Percentiles rank a stretch among this genome's conserved stretches.
Conservation (phyloP, 2,888 invertebrate species). For the Mimumesa dahlbomi region DNA sequence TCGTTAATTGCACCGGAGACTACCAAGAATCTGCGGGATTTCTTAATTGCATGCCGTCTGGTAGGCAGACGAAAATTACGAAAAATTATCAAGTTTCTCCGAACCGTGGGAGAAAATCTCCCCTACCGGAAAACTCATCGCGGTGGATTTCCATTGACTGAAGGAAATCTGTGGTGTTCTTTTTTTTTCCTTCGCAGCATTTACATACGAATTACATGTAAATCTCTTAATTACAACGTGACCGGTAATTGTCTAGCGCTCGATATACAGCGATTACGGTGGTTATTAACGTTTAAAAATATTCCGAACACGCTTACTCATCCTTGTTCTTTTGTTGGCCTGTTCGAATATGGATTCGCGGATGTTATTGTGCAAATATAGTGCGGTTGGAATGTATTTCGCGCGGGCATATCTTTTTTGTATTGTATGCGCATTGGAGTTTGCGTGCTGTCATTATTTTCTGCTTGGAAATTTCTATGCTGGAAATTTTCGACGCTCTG, state of each 20-base stretch:
- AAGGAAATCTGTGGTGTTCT: not conserved
- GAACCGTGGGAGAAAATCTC: constrained; percentile 23
- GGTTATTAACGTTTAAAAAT: too few relatives aligned
- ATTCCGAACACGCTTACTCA: too few relatives aligned
- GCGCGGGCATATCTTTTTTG: too few relatives aligned
- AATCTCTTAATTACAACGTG: constrained; percentile 23
- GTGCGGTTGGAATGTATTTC: too few relatives aligned
- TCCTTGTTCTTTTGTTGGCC: too few relatives aligned
- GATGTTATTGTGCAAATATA: too few relatives aligned
- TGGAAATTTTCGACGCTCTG: too few relatives aligned
- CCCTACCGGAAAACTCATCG: not conserved
- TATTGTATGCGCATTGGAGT: too few relatives aligned
- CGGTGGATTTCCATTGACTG: not conserved
- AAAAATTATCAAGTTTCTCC: not conserved
- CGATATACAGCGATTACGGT: not conserved
- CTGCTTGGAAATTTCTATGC: too few relatives aligned
- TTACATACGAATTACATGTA: constrained; percentile 21
- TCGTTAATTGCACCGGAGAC: constrained; percentile 75
- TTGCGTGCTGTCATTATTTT: too few relatives aligned
- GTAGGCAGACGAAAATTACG: constrained; percentile 30
- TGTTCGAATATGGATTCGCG: too few relatives aligned
- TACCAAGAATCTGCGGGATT: constrained; percentile 78
- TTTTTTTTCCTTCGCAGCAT: not conserved
- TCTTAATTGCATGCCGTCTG: constrained; percentile 73
- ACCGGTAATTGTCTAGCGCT: constrained; percentile 11